phyloP scores from a whole-genome alignment of 1,140 invertebrate genomes.

The Drosophila littoralis region DNA sequence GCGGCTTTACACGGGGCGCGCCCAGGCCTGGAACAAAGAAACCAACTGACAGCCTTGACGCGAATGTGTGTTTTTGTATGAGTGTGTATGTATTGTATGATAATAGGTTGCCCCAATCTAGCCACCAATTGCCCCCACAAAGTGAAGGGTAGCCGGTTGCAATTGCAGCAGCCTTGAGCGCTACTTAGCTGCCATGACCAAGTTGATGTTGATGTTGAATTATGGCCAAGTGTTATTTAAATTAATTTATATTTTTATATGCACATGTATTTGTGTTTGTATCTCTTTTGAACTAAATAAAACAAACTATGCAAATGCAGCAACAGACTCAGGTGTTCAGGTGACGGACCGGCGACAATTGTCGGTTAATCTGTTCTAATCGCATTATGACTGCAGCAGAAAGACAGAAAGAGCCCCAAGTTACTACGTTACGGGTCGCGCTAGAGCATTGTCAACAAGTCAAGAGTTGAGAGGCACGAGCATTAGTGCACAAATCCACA shows the following conservation, averaged over 20 bases:
- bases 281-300: conserved; percentile 69
- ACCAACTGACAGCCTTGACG: conserved; percentile 51
- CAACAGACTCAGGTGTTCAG: conserved; percentile 67
- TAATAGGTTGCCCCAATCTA: conserved; percentile 51
- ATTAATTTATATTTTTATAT: conserved; percentile 68
- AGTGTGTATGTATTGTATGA: conserved; percentile 28
- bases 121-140: conserved; percentile 6
- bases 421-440: background rate
- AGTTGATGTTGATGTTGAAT: conserved; percentile 63
- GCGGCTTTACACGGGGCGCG: conserved; percentile 72
- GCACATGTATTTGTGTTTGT: conserved; percentile 13
- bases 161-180: conserved; percentile 73
- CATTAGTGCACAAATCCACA: conserved; percentile 57
- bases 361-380: conserved; percentile 80
- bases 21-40: conserved; percentile 60
- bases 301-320: conserved; percentile 77
- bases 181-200: conserved; percentile 53
- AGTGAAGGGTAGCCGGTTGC: conserved; percentile 78
- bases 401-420: conserved; percentile 1
- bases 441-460: conserved; percentile 35
- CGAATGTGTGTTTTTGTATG: background rate
- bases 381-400: conserved; percentile 65
- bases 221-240: conserved; percentile 78
- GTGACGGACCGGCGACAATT: conserved; percentile 63
- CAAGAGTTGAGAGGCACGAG: conserved; percentile 43